phyloP scores from a whole-genome alignment of 2,113 vertebrate species.

The Bos indicus region DNA sequence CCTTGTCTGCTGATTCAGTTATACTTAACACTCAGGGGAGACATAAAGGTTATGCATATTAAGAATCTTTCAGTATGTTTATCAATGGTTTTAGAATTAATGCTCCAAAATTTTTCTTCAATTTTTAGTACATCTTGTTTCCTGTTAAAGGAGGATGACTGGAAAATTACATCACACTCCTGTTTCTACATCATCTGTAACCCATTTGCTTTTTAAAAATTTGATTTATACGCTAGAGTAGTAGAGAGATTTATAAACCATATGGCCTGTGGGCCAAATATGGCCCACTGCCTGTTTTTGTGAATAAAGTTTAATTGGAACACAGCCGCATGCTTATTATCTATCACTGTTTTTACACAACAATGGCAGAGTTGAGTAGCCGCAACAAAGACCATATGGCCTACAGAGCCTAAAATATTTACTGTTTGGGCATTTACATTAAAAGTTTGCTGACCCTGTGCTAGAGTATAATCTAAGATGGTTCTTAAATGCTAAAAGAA shows the following conservation, averaged over 20 bases:
- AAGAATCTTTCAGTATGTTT: neutral
- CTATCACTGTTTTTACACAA: neutral
- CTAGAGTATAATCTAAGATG: neutral
- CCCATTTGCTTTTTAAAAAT: slow-evolving; percentile 1
- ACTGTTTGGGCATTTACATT: neutral
- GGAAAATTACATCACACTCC: neutral
- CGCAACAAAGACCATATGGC: neutral
- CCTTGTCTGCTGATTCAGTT: neutral
- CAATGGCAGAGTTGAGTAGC: neutral
- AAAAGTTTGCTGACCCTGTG: neutral
- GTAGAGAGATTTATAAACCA: neutral
- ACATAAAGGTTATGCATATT: neutral
- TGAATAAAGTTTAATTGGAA: slow-evolving; percentile 38
- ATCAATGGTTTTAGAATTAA: neutral
- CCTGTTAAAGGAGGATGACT: neutral
- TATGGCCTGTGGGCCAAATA: neutral
- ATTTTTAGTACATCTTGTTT: slow-evolving; percentile 18
- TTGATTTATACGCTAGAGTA: neutral
- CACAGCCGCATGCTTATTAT: neutral
- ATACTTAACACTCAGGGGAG: neutral
- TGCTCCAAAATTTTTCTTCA: neutral
- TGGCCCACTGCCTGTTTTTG: neutral
- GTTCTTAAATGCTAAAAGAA: slow-evolving; percentile 38
- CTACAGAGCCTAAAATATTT: neutral
- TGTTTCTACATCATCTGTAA: slow-evolving; percentile 24